Base-by-base conservation (phyloP, 2,888 invertebrate genomes). In the Marasmarcha lunaedactyla region DNA sequence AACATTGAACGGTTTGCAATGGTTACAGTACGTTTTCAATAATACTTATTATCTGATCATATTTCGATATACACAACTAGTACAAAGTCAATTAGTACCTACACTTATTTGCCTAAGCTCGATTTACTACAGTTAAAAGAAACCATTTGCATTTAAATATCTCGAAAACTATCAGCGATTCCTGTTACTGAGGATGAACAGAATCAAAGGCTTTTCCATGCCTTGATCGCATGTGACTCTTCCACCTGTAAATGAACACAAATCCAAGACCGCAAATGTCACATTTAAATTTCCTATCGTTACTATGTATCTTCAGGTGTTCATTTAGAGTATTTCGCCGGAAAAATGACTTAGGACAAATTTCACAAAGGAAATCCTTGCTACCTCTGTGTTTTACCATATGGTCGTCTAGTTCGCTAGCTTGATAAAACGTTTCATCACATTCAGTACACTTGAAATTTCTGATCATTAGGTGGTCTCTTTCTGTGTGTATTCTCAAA, bases 401-500 rank as follows among this genome's bases (percentile, higher is more conserved):
- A 33, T 71, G 71, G 3, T 50, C 51, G 1, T 51, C 54, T 11
- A 64, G 37, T 14, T 52, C 53, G 2, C 42, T 36, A 30, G 46
- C 44, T 1, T 45, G 48, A 35, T 53, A 65, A 43, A 71, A 72
- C 1, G 53, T 52, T 49, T 66, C 76, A 1, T 71, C 73, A 30
- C 85, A 85, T 1, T 62, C 47, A 0, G 58, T 48, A 35, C 85
- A 85, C 2, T 59, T 57, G 33, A 69, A 67, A n/a, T 59, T 49
- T 9, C 62, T 53, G 37, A 64, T 58, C 55, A 64, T 58, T n/a
- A 81, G 52, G 39, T 83, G 83, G 2, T 71, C 55, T 14, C 56
- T 52, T 36, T 54, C 64, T 12, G 50, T 58, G 26, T 73, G 73
- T 3, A 50, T 42, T 1, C 51, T 48, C 39, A 63, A 48, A 4